Evolutionary conservation across 2,888 invertebrate genomes (phyloP), one percentile per base, ranked within the genome.

Genomic region (Erebia ligea): DNA sequence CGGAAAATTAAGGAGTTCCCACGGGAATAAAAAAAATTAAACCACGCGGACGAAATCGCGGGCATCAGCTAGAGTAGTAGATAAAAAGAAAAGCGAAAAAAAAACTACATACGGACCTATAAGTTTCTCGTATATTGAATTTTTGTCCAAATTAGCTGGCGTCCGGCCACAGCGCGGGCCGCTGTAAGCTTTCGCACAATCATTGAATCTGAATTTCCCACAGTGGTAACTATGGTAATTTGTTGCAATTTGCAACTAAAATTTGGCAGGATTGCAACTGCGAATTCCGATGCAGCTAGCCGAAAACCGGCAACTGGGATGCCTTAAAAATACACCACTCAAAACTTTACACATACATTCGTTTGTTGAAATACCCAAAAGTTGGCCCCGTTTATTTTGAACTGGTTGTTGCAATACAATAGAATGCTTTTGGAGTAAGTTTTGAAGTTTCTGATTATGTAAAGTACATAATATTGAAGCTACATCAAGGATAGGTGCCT

Each of bases 111-210:
- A 40, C 17, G 15, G 15, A 59, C 61, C 17, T 64, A 5, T 50
- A 69, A 66, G 42, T 71, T 69, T 71, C 67, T 65, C 63, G 64
- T 69, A 69, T 34, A 54, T 67, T 72, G 65, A 67, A 62, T 58
- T 69, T 71, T 69, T 64, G 70, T 54, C 63, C 64, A 71, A 69
- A 73, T 66, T 67, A 73, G 73, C 75, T 75, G 75, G 75, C 75
- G 63, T 6, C n/a, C 45, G 11, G 73, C 75, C 75, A 75, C 74
- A 52, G 61, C 19, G 63, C 52, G 48, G 50, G 40, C 54, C 56
- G 62, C 54, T 58, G 54, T 34, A 17, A 62, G 63, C 62, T 8
- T 48, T 50, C 71, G 19, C 57, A 69, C 73, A 63, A 69, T 75
- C 73, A 75, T 75, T 73, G 75, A 75, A 73, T 73, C 69, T 17